These are phyloP conservation scores for Huso huso DNA, from an alignment of 2,797 vertebrate genomes.

Conservation along the genomic window DNA sequence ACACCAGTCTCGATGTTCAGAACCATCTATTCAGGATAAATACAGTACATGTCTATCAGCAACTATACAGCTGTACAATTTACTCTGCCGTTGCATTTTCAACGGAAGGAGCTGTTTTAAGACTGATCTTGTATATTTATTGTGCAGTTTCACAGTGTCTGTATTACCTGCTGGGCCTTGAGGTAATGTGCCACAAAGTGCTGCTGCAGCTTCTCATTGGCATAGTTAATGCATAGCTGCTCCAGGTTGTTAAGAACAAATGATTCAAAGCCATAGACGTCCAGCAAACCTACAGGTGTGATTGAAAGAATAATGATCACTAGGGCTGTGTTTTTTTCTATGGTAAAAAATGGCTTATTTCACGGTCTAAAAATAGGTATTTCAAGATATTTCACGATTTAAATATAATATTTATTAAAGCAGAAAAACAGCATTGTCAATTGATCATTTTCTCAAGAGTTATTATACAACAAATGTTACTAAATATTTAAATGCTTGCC, in stretches of 20 bases:
- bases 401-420: too few relatives aligned
- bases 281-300: conserved; percentile 69
- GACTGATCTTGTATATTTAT: background rate
- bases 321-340: background rate
- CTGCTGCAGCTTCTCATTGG: conserved; percentile 96
- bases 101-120: too few relatives aligned
- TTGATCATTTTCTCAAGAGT: too few relatives aligned
- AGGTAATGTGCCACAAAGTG: conserved; percentile 91
- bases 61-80: too few relatives aligned
- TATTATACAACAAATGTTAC: too few relatives aligned
- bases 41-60: background rate
- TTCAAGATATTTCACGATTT: too few relatives aligned
- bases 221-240: conserved; percentile 95
- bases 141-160: background rate
- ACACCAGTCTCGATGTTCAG: too few relatives aligned
- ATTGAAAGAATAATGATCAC: conserved; percentile 12
- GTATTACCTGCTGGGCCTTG: conserved; percentile 76
- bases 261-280: conserved; percentile 94
- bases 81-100: too few relatives aligned
- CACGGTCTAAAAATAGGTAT: too few relatives aligned
- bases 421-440: too few relatives aligned
- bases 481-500: too few relatives aligned
- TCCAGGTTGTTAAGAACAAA: conserved; percentile 86
- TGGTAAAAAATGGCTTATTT: too few relatives aligned
- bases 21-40: background rate